Conservation (phyloP, 1,140 invertebrate species). For the Heliconius melpomene region DNA sequence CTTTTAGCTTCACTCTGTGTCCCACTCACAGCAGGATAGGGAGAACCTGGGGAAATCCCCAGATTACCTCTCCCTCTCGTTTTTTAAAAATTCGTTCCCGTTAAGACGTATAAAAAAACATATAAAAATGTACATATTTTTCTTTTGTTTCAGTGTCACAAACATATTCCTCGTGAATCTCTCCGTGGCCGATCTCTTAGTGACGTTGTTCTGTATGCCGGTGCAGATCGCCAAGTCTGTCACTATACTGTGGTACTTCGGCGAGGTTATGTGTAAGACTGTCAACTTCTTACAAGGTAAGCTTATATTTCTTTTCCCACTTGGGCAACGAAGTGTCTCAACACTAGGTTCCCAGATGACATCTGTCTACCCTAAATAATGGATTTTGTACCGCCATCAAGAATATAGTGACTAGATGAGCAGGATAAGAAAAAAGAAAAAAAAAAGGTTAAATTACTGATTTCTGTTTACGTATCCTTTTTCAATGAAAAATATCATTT, state of each 20-base stretch:
- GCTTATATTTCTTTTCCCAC: constrained; percentile 26
- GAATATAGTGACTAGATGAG: too few relatives aligned
- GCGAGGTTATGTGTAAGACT: constrained; percentile 87
- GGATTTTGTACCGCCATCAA: neutral
- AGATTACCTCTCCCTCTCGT: too few relatives aligned
- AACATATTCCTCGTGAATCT: constrained; percentile 96
- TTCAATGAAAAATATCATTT: neutral
- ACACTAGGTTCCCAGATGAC: too few relatives aligned
- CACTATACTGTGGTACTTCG: constrained; percentile 86
- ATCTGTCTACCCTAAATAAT: neutral
- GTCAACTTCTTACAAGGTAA: constrained; percentile 88
- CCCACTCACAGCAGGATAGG: too few relatives aligned
- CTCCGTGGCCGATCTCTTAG: constrained; percentile 92
- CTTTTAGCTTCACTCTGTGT: too few relatives aligned
- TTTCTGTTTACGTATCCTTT: neutral
- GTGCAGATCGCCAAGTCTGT: constrained; percentile 86
- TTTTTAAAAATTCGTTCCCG: too few relatives aligned
- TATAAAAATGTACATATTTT: neutral
- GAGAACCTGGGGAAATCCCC: too few relatives aligned
- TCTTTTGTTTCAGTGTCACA: constrained; percentile 87
- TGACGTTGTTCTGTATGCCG: constrained; percentile 92
- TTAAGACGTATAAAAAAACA: neutral
- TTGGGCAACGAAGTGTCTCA: too few relatives aligned
- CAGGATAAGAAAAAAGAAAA: too few relatives aligned
- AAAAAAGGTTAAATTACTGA: neutral